phyloP scores from a whole-genome alignment of 2,888 invertebrate species.

The Phyllotreta striolata region DNA sequence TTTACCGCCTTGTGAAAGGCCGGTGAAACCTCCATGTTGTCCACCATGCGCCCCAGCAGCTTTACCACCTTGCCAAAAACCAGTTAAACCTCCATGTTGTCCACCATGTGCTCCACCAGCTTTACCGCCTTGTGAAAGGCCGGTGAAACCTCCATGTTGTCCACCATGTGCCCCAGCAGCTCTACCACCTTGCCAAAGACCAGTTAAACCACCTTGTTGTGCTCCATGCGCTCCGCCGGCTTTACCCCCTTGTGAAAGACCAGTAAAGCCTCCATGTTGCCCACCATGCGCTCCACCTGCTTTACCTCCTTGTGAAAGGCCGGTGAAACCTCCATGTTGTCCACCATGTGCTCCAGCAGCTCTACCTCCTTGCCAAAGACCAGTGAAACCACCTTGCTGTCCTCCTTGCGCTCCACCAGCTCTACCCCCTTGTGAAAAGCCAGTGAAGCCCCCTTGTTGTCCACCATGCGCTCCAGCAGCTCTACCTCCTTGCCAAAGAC shows the following conservation, averaged over 20 bases:
- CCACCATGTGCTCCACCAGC: neutral
- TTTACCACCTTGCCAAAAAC: neutral
- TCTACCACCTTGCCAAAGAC: neutral
- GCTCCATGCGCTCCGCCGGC: neutral
- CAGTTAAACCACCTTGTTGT: neutral
- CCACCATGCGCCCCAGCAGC: neutral
- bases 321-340: conserved; percentile 12
- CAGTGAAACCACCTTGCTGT: neutral
- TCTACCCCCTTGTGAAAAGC: neutral
- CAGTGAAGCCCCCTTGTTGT: no score
- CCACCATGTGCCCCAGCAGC: neutral
- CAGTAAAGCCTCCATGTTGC: conserved; percentile 7
- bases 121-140: neutral
- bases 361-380: neutral
- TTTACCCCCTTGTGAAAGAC: neutral
- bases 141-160: neutral
- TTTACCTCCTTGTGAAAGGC: conserved; percentile 7
- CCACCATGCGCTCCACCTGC: conserved; percentile 4
- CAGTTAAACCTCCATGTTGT: neutral
- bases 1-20: neutral
- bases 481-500: neutral
- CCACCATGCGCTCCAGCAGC: neutral
- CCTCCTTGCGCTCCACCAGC: neutral
- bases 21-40: neutral
- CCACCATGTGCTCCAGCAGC: conserved; percentile 3